Evolutionary conservation across 2,113 vertebrate genomes (phyloP).

Genomic region (Oncorhynchus keta): DNA sequence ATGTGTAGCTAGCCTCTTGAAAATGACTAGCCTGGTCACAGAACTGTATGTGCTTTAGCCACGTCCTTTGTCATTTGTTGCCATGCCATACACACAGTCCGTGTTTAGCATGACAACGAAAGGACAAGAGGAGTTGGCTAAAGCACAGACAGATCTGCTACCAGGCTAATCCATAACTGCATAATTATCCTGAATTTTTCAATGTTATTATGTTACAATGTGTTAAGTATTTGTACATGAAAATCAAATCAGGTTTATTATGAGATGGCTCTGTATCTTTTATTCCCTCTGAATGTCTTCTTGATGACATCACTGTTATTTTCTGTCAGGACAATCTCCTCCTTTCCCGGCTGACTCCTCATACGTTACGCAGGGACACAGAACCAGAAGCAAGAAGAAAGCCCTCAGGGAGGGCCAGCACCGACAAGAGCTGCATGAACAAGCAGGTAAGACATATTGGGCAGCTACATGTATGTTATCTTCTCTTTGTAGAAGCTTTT

Average conservation of each 20-base stretch:
- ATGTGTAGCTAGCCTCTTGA: background rate
- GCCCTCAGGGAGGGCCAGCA: conserved; percentile 74
- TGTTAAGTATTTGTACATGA: conserved; percentile 29
- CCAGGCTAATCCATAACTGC: too few relatives aligned
- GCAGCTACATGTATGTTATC: too few relatives aligned
- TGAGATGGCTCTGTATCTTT: conserved; percentile 27
- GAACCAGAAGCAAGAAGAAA: conserved; percentile 77
- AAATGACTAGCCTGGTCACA: too few relatives aligned
- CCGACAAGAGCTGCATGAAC: conserved; percentile 69
- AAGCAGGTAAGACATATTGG: conserved; percentile 72
- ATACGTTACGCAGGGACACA: conserved; percentile 63
- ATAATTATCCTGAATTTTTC: conserved; percentile 41
- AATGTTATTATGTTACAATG: conserved; percentile 14
- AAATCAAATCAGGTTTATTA: conserved; percentile 46
- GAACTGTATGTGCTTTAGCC: background rate
- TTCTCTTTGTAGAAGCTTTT: too few relatives aligned
- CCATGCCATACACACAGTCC: background rate
- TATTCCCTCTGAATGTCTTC: conserved; percentile 6
- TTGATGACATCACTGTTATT: conserved; percentile 42
- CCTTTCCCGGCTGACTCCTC: conserved; percentile 58
- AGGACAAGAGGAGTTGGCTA: too few relatives aligned
- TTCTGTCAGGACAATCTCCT: conserved; percentile 71
- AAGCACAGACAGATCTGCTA: too few relatives aligned
- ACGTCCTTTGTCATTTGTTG: background rate
- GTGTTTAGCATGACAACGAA: conserved; percentile 1